Conservation (phyloP, 2,797 vertebrate species). For the Antrozous pallidus region DNA sequence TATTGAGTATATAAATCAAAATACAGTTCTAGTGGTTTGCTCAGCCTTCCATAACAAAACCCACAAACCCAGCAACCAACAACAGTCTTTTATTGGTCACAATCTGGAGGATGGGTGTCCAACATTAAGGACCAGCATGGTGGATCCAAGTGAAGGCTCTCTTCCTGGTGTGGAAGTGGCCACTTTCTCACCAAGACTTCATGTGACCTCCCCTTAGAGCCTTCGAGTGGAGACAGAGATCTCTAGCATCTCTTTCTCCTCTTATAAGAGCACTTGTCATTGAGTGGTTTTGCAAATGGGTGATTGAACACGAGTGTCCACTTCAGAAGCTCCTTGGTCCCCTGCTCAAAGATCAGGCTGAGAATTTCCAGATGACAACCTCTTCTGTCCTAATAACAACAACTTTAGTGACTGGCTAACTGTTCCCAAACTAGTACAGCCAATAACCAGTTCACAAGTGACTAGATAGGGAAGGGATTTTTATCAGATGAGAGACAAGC, state of each 20-base stretch:
- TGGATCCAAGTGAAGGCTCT: rapidly evolving
- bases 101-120: rapidly evolving
- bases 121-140: rapidly evolving
- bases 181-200: rapidly evolving
- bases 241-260: not conserved
- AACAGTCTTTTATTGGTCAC: rapidly evolving
- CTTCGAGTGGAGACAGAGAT: rapidly evolving
- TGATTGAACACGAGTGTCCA: rapidly evolving
- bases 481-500: not conserved
- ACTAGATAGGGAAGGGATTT: no score
- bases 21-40: rapidly evolving
- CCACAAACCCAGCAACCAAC: rapidly evolving
- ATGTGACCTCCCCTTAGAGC: not conserved
- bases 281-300: rapidly evolving
- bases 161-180: not conserved
- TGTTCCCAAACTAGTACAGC: not conserved
- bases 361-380: not conserved
- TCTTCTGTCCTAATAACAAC: not conserved
- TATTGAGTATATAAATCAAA: not conserved
- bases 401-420: not conserved
- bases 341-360: not conserved
- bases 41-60: rapidly evolving
- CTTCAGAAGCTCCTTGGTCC: not conserved
- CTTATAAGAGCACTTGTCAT: not conserved
- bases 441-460: not conserved